Conservation (phyloP, 64 coral and sea anemone species). For the Montipora efflorescens region DNA sequence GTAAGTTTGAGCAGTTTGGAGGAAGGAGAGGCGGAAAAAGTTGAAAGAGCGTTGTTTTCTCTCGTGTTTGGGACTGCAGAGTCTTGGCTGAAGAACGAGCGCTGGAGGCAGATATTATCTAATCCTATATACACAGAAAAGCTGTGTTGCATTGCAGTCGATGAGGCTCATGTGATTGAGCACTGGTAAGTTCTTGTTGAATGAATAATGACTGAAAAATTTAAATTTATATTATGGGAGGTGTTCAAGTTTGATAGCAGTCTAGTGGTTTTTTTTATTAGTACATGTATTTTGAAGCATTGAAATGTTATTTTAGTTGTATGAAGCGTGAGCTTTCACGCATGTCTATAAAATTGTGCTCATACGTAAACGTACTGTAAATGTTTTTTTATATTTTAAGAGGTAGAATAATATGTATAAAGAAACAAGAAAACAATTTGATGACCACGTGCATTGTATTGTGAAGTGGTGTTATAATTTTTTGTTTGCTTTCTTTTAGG, state of each 20-base stretch:
- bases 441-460: not conserved
- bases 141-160: slow-evolving; percentile 41
- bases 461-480: not conserved
- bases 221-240: not conserved
- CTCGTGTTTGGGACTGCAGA: slow-evolving; percentile 10
- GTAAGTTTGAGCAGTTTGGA: slow-evolving; percentile 30
- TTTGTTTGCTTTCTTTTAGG: not conserved
- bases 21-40: slow-evolving; percentile 5
- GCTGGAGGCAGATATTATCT: slow-evolving; percentile 27
- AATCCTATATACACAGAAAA: slow-evolving; percentile 15
- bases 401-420: not conserved
- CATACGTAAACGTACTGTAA: not conserved
- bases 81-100: slow-evolving; percentile 13
- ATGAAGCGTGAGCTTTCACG: not conserved
- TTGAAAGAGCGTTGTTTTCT: not conserved
- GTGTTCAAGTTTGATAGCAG: slow-evolving; percentile 9
- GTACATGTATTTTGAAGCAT: not conserved
- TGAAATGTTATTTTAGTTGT: not conserved
- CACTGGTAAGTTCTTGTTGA: slow-evolving; percentile 51
- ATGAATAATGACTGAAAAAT: not conserved
- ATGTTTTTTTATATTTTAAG: not conserved
- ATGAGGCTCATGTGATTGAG: slow-evolving; percentile 41
- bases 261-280: not conserved
- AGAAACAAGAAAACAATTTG: not conserved
- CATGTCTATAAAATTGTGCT: not conserved